phyloP scores from a whole-genome alignment of 2,888 invertebrate species.

The Noctua pronuba region DNA sequence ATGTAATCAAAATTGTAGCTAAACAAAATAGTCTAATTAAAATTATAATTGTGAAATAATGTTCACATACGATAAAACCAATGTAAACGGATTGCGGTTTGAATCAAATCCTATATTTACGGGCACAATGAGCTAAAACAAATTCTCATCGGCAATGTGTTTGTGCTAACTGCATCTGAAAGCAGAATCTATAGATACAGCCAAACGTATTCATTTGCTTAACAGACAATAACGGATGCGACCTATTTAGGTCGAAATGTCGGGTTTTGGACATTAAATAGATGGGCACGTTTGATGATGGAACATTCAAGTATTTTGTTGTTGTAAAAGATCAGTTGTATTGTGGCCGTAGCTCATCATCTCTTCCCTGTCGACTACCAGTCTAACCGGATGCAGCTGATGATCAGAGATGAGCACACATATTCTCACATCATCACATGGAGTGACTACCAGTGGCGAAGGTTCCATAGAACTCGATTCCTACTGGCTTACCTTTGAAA shows the following conservation, averaged over 20 bases:
- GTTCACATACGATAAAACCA: slow-evolving; percentile 45
- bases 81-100: slow-evolving; percentile 53
- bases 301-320: background rate
- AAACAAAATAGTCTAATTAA: slow-evolving; percentile 37
- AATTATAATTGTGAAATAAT: slow-evolving; percentile 52
- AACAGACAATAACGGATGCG: slow-evolving; percentile 61
- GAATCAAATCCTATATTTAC: slow-evolving; percentile 62
- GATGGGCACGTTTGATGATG: background rate
- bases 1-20: slow-evolving; percentile 19
- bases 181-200: slow-evolving; percentile 60
- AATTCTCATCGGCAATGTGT: slow-evolving; percentile 65
- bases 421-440: background rate
- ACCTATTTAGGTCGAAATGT: slow-evolving; percentile 42
- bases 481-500: too few relatives aligned
- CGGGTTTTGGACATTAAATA: background rate
- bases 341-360: background rate
- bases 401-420: background rate
- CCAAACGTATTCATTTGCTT: slow-evolving; percentile 66
- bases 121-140: slow-evolving; percentile 66
- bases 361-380: background rate
- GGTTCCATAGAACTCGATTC: too few relatives aligned
- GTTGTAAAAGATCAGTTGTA: too few relatives aligned
- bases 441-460: too few relatives aligned
- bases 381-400: background rate
- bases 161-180: slow-evolving; percentile 62